phyloP scores from a whole-genome alignment of 2,888 invertebrate genomes.

The Hoplodrina blanda region DNA sequence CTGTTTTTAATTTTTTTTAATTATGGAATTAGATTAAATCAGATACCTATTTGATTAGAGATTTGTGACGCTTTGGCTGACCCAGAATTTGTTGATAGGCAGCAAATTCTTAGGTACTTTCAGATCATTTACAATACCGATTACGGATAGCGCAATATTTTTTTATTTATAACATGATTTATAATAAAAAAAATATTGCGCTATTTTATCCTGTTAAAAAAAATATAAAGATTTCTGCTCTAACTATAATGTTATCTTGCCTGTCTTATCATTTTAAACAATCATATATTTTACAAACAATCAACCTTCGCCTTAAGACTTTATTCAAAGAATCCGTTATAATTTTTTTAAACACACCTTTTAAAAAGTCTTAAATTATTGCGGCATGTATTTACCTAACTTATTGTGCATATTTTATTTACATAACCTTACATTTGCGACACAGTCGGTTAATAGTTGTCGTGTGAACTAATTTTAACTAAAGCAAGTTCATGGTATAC shows the following conservation, averaged over 20 bases:
- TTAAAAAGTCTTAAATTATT: slow-evolving; percentile 54
- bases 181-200: neutral
- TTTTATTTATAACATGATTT: neutral
- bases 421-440: slow-evolving; percentile 50
- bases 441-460: slow-evolving; percentile 41
- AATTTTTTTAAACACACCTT: slow-evolving; percentile 51
- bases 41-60: no score
- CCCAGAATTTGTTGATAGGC: neutral
- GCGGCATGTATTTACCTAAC: slow-evolving; percentile 55
- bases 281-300: neutral
- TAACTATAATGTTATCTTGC: no score
- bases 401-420: slow-evolving; percentile 60
- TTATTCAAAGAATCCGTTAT: slow-evolving; percentile 53
- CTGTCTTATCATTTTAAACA: neutral
- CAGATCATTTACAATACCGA: neutral
- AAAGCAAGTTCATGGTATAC: neutral
- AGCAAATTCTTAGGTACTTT: neutral
- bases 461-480: slow-evolving; percentile 12
- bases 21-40: neutral
- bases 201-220: neutral
- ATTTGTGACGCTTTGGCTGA: neutral
- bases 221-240: no score
- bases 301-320: slow-evolving; percentile 55
- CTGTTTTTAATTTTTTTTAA: no score
- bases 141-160: no score